phyloP scores from a whole-genome alignment of 2,888 invertebrate genomes.

The Chymomyza caudatula region DNA sequence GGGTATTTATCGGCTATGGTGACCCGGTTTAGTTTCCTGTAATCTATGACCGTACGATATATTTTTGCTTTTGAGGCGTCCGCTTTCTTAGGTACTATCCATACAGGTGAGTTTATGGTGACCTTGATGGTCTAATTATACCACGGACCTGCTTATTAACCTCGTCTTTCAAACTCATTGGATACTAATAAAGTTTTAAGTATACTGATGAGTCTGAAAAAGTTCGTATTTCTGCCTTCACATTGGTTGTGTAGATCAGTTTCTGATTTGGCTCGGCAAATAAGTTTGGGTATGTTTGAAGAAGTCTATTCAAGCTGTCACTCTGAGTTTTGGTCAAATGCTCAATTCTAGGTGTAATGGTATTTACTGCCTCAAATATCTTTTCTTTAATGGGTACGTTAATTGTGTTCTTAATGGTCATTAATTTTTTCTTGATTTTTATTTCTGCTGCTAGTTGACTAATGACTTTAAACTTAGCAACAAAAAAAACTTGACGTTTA shows the following conservation, averaged over 20 bases:
- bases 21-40: slow-evolving; percentile 16
- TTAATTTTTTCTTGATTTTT: neutral
- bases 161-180: slow-evolving; percentile 8
- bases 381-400: slow-evolving; percentile 10
- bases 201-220: slow-evolving; percentile 14
- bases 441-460: neutral
- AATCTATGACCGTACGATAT: slow-evolving; percentile 22
- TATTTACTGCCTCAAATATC: slow-evolving; percentile 8
- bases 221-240: slow-evolving; percentile 27
- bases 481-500: neutral
- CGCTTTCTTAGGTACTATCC: slow-evolving; percentile 10
- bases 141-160: slow-evolving; percentile 22
- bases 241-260: slow-evolving; percentile 22
- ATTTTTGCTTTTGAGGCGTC: slow-evolving; percentile 3
- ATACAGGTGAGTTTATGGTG: slow-evolving; percentile 14
- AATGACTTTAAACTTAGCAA: neutral
- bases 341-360: slow-evolving; percentile 2
- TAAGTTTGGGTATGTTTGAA: slow-evolving; percentile 14
- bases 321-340: slow-evolving; percentile 7
- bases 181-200: slow-evolving; percentile 22
- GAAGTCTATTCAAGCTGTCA: neutral
- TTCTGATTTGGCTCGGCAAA: slow-evolving; percentile 25
- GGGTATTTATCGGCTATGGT: slow-evolving; percentile 26
- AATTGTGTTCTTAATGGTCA: neutral
- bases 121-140: slow-evolving; percentile 22